Percentiles rank a stretch among this genome's conserved stretches.
phyloP scores from a whole-genome alignment of 1,140 invertebrate genomes.

The Nautilus pompilius region DNA sequence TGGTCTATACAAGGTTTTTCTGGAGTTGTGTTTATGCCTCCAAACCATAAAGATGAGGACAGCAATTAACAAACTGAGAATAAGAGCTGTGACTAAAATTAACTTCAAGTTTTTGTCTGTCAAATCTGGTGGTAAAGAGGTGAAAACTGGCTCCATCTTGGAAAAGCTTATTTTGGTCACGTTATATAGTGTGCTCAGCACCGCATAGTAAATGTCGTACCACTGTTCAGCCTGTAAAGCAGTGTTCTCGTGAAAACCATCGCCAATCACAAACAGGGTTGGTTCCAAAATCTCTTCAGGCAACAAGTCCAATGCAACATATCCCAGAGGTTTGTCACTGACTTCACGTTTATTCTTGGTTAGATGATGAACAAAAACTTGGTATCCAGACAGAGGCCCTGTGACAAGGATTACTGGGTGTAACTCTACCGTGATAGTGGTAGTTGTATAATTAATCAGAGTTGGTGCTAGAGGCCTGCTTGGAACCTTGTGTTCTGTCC shows the following conservation, averaged over 20 bases:
- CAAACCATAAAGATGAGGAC: no score
- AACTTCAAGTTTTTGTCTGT: background rate
- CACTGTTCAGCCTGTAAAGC: no score
- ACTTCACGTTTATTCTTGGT: no score
- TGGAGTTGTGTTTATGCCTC: no score
- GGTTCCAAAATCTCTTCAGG: no score
- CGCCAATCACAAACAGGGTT: no score
- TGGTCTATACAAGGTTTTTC: no score
- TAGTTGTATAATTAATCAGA: background rate
- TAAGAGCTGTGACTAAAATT: no score
- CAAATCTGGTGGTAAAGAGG: background rate
- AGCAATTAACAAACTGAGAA: no score
- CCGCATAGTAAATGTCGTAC: conserved; percentile 41
- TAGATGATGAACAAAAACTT: no score
- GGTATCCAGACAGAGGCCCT: conserved; percentile 16
- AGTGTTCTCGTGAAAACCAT: no score
- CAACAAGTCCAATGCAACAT: no score
- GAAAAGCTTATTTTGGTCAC: conserved; percentile 30
- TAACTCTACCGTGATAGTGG: conserved; percentile 13
- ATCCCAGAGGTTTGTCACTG: conserved; percentile 27
- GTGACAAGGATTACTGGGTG: conserved; percentile 5
- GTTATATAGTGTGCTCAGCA: conserved; percentile 30
- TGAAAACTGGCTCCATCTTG: conserved; percentile 15
- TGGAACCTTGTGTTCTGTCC: conserved; percentile 23
- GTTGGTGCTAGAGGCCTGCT: conserved; percentile 13